These are phyloP conservation scores for Thamnophis sirtalis DNA, from an alignment of 2,113 vertebrate genomes.

Conservation along the genomic window DNA sequence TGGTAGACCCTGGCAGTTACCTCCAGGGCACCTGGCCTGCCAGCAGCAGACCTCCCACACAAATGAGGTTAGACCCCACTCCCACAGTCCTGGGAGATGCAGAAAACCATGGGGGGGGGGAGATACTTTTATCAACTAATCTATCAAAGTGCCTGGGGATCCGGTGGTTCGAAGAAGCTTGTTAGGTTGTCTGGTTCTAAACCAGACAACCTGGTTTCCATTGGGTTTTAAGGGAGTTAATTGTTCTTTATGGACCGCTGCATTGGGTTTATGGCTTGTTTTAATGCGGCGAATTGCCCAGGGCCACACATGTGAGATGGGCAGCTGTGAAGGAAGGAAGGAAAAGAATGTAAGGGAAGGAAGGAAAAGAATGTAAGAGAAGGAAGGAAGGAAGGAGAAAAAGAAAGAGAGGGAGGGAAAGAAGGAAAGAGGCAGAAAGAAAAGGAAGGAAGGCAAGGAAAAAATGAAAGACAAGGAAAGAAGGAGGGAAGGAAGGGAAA, in stretches of 20 bases:
- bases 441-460: no score
- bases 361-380: not conserved
- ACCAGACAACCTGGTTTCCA: not conserved
- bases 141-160: not conserved
- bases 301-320: not conserved
- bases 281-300: not conserved
- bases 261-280: not conserved
- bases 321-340: not conserved
- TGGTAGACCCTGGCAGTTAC: not conserved
- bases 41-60: not conserved
- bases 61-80: not conserved
- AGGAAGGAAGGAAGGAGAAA: no score
- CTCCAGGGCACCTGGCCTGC: not conserved
- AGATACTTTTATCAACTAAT: not conserved
- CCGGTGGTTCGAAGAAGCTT: not conserved
- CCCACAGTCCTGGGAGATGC: not conserved
- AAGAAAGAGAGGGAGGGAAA: no score
- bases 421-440: no score
- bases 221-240: not conserved
- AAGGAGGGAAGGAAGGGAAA: no score
- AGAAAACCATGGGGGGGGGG: not conserved
- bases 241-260: not conserved
- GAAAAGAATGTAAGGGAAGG: not conserved
- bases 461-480: no score
- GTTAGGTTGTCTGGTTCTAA: not conserved